Evolutionary conservation across 2,888 invertebrate species (phyloP), one percentile per base, ranked within the genome.

Genomic region (Leucophora obtusa): DNA sequence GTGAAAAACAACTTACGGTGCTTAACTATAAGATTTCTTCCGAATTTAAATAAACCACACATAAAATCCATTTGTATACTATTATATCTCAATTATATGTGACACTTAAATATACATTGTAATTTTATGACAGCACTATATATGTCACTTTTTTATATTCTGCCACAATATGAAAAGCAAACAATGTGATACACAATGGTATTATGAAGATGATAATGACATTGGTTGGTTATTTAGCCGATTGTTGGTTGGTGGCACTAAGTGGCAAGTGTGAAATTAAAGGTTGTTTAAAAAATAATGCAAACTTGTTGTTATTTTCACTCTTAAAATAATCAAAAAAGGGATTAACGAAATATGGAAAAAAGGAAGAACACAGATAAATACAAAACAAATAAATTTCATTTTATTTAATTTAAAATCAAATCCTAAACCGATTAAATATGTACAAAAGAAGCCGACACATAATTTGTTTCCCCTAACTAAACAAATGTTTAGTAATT

Each of bases 91-190:
- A 66, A 68, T 78, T 66, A 18, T 60, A 66, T 66, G 24, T 38
- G 63, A 80, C 72, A 73, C 72, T 73, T 59, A 76, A 60, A 72
- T 69, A 77, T 58, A 81, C 81, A 65, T 75, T 83, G 82, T 82
- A 81, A 81, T 79, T 82, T 83, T 81, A 83, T 82, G 82, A 79
- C 82, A 77, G 77, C 79, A 81, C 74, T 82, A 81, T 82, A 78
- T 74, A 69, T 82, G 82, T 78, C 82, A 80, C 77, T 18, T n/a
- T 59, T 54, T 11, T 53, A 21, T 53, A 18, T 53, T 18, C 28
- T 53, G 51, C 51, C 17, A 38, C 21, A 43, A 59, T 59, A 18
- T 28, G 4, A 28, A 28, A 28, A 28, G 47, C 10, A 56, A 58
- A 51, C 56, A 53, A 66, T 33, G 38, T 66, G 43, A 58, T 33